Percentiles rank a stretch among this genome's conserved stretches.
These are phyloP conservation scores for Camponotus pennsylvanicus DNA, from an alignment of 1,140 invertebrate species.

Conservation along the genomic window DNA sequence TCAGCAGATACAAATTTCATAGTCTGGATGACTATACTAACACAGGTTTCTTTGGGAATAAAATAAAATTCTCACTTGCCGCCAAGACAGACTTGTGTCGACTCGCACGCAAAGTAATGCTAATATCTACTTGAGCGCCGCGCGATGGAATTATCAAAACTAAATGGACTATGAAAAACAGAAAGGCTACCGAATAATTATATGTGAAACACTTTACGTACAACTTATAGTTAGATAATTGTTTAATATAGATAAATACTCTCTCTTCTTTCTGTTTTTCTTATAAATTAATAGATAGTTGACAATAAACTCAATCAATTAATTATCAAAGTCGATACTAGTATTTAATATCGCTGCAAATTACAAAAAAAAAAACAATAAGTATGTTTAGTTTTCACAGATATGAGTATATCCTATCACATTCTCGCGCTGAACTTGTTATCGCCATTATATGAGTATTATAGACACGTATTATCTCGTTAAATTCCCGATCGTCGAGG, in stretches of 20 bases:
- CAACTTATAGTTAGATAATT: not conserved
- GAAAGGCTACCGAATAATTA: not conserved
- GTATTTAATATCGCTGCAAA: not conserved
- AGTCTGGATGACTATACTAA: no score
- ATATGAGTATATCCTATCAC: not conserved
- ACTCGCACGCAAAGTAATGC: no score
- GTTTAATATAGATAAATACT: not conserved
- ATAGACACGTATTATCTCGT: conserved; percentile 25
- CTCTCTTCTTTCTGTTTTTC: not conserved
- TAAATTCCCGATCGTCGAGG: not conserved
- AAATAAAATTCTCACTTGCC: no score
- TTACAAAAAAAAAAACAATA: no score
- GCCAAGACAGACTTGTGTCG: no score
- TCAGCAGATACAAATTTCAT: no score
- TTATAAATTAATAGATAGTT: not conserved
- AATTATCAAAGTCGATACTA: not conserved
- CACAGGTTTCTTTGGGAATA: no score
- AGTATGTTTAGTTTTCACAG: no score
- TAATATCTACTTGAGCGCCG: no score
- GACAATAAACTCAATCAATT: not conserved
- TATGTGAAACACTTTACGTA: not conserved
- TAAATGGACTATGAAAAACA: no score
- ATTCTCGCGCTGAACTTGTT: not conserved
- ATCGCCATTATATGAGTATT: not conserved
- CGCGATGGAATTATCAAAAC: no score